phyloP scores from a whole-genome alignment of 2,113 vertebrate species.

The Sminthopsis crassicaudata region DNA sequence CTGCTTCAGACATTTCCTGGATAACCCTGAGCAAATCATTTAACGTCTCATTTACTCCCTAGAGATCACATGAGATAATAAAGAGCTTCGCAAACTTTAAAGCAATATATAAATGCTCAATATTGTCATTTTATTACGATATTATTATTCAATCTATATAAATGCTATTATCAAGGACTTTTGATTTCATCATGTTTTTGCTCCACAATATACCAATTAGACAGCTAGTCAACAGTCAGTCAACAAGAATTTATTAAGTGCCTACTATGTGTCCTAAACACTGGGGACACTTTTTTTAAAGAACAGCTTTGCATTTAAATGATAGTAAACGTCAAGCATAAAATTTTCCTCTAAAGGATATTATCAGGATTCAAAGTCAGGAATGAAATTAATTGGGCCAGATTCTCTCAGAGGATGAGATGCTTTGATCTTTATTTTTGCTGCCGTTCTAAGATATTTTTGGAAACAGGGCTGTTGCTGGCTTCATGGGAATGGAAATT shows the following conservation, averaged over 20 bases:
- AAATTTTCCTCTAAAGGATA: constrained; percentile 25
- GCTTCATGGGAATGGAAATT: constrained; percentile 32
- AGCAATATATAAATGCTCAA: neutral
- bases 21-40: neutral
- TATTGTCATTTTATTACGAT: neutral
- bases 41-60: neutral
- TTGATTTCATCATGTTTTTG: neutral
- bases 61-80: neutral
- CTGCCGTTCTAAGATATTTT: constrained; percentile 55
- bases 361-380: constrained; percentile 64
- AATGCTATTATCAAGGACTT: neutral
- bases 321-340: constrained; percentile 7
- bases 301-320: constrained; percentile 30
- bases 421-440: constrained; percentile 52
- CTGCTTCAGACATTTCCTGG: neutral
- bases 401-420: neutral
- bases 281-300: neutral
- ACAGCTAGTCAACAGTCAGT: constrained; percentile 16
- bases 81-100: neutral
- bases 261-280: neutral
- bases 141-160: neutral
- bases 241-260: neutral
- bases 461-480: neutral
- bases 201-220: constrained; percentile 18
- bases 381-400: constrained; percentile 60